Conservation (phyloP, 2,888 invertebrate species). For the Anorthoa munda region DNA sequence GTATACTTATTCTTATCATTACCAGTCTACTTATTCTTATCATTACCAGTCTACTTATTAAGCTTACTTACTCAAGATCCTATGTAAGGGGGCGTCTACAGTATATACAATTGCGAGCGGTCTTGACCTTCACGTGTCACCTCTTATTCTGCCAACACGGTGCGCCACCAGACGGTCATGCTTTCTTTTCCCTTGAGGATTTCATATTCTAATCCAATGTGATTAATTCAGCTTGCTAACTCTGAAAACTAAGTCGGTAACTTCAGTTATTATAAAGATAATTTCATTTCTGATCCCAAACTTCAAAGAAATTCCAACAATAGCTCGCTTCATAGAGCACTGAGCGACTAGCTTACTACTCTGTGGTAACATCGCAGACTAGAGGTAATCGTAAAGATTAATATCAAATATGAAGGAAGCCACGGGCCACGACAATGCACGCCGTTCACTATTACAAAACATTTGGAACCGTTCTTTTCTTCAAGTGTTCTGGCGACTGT, state of each 20-base stretch:
- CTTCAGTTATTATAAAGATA: not conserved
- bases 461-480: slow-evolving; percentile 62
- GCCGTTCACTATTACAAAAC: slow-evolving; percentile 77
- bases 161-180: not conserved
- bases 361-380: slow-evolving; percentile 25
- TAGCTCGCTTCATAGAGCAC: not conserved
- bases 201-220: no score
- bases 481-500: slow-evolving; percentile 55
- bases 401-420: slow-evolving; percentile 72
- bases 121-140: no score
- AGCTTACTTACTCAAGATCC: no score
- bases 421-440: slow-evolving; percentile 67
- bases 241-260: not conserved
- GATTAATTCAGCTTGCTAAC: not conserved
- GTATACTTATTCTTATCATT: no score
- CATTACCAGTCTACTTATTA: no score
- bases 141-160: no score
- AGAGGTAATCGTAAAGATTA: slow-evolving; percentile 60
- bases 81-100: no score
- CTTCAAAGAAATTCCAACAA: not conserved
- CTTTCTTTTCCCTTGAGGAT: no score
- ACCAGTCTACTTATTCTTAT: no score
- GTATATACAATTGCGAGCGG: no score
- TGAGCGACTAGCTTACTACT: slow-evolving; percentile 4
- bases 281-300: not conserved